A percentile compares a stretch with the other conserved stretches of the same genome.
Evolutionary conservation across 2,797 vertebrate species (phyloP).

Genomic region (Tamandua tetradactyla): DNA sequence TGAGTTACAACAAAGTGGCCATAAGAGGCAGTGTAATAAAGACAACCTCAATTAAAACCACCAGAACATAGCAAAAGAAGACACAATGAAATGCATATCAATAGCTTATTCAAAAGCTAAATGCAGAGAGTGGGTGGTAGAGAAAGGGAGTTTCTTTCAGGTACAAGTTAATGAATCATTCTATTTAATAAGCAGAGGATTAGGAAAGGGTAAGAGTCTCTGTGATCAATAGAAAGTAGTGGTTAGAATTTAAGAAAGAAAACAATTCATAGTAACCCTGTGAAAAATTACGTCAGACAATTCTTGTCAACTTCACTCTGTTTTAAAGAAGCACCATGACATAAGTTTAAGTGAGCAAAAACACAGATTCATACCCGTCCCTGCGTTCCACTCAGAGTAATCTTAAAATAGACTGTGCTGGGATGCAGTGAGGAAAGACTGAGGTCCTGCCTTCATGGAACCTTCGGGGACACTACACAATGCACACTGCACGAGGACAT

Average conservation of each 20-base stretch:
- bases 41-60: slow-evolving; percentile 79
- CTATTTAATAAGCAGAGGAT: slow-evolving; percentile 44
- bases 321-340: background rate
- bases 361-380: background rate
- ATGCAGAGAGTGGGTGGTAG: background rate
- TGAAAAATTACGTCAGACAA: slow-evolving; percentile 62
- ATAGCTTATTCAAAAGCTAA: slow-evolving; percentile 64
- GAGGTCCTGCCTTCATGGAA: background rate
- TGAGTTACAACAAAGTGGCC: slow-evolving; percentile 67
- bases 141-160: slow-evolving; percentile 47
- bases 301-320: background rate
- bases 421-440: background rate
- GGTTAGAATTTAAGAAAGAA: slow-evolving; percentile 59
- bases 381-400: background rate
- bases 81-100: slow-evolving; percentile 44
- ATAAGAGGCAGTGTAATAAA: slow-evolving; percentile 69
- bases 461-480: background rate
- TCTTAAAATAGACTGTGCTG: background rate
- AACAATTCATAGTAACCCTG: background rate
- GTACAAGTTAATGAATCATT: slow-evolving; percentile 65
- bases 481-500: background rate
- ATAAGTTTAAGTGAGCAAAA: background rate
- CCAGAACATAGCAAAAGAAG: slow-evolving; percentile 59
- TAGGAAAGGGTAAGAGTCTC: slow-evolving; percentile 30
- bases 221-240: slow-evolving; percentile 49